These are phyloP conservation scores for Lycocerus yunnanus DNA, from an alignment of 2,888 invertebrate genomes.

Conservation along the genomic window DNA sequence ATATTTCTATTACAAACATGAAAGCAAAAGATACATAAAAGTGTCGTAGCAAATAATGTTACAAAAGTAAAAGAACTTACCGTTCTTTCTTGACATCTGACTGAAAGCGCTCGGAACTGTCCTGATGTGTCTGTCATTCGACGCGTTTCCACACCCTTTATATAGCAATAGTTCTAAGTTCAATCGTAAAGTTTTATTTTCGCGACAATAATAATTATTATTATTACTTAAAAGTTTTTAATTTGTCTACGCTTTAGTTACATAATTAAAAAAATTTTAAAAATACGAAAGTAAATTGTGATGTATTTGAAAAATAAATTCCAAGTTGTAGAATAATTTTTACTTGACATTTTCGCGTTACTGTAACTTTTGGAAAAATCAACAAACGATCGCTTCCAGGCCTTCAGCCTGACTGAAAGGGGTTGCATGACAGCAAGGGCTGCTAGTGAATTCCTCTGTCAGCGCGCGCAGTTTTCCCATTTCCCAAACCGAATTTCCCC, in stretches of 20 bases:
- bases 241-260: not conserved
- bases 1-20: constrained; percentile 16
- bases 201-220: not conserved
- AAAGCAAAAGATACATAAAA: constrained; percentile 9
- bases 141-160: constrained; percentile 27
- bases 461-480: constrained; percentile 44
- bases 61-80: constrained; percentile 25
- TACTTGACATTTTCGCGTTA: constrained; percentile 7
- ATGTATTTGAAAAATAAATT: not conserved
- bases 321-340: not conserved
- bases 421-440: constrained; percentile 42
- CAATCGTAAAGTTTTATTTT: not conserved
- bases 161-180: constrained; percentile 2
- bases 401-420: constrained; percentile 44
- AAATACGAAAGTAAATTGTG: not conserved
- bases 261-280: not conserved
- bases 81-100: constrained; percentile 20
- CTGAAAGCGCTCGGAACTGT: constrained; percentile 13
- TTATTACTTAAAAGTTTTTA: not conserved
- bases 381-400: constrained; percentile 34
- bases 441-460: constrained; percentile 38
- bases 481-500: constrained; percentile 43
- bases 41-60: constrained; percentile 18
- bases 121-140: constrained; percentile 17
- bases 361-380: constrained; percentile 7